A percentile compares a stretch with the other conserved stretches of the same genome.
These are phyloP conservation scores for Leucosticte australis DNA, from an alignment of 2,113 vertebrate species.

Conservation along the genomic window DNA sequence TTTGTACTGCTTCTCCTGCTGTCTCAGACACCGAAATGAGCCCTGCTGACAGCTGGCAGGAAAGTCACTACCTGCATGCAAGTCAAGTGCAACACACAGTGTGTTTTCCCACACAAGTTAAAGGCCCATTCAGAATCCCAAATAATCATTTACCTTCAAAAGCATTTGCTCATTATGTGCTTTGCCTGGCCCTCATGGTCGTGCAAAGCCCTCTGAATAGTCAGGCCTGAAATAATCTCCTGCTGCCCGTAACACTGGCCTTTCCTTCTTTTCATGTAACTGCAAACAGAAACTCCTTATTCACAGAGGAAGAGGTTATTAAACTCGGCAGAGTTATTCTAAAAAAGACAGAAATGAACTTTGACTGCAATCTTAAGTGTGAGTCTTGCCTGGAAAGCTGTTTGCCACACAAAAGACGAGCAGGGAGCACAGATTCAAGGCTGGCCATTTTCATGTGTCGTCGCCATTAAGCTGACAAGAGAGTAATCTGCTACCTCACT, in stretches of 20 bases:
- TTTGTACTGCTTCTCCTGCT: background rate
- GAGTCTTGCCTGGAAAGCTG: background rate
- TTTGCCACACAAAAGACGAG: background rate
- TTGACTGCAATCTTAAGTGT: constrained; percentile 1
- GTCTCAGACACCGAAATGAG: background rate
- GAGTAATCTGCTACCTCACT: background rate
- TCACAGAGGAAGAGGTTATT: constrained; percentile 69
- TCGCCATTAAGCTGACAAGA: background rate
- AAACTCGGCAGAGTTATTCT: constrained; percentile 57
- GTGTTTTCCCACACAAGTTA: constrained; percentile 21
- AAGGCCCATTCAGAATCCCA: constrained; percentile 53
- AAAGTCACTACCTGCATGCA: background rate
- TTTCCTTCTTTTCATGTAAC: constrained; percentile 59
- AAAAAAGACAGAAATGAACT: constrained; percentile 43
- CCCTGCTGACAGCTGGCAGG: background rate
- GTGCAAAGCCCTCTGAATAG: constrained; percentile 52
- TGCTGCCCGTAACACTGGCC: constrained; percentile 42
- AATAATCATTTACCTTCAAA: constrained; percentile 67
- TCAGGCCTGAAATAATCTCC: constrained; percentile 68
- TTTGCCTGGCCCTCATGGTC: constrained; percentile 30
- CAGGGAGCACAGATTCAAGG: background rate
- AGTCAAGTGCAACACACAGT: background rate
- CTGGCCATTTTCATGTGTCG: background rate
- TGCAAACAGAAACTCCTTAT: constrained; percentile 71
- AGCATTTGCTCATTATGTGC: constrained; percentile 64